Percentiles rank a stretch among this genome's conserved stretches.
Evolutionary conservation across 1,140 invertebrate species (phyloP).

Genomic region (Caenorhabditis inopinata): DNA sequence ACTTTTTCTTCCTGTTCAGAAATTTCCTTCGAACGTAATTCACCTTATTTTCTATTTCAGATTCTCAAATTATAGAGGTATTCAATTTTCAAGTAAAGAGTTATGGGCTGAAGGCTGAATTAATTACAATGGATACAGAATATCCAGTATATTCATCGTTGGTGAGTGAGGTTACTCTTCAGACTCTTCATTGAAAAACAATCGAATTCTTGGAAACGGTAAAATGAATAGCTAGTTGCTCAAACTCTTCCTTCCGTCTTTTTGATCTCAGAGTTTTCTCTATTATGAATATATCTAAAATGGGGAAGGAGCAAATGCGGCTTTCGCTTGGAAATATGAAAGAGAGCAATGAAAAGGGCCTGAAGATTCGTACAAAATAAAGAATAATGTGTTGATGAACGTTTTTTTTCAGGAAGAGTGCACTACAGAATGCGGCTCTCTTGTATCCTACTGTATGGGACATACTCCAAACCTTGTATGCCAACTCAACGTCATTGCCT

Average conservation of each 20-base stretch:
- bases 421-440: constrained; percentile 11
- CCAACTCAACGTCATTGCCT: not conserved
- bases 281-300: not conserved
- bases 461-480: constrained; percentile 13
- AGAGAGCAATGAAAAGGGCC: not conserved
- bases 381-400: not conserved
- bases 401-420: constrained; percentile 13
- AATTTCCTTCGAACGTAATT: not conserved
- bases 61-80: too few relatives aligned
- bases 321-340: constrained; percentile 23
- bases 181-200: not conserved
- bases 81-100: too few relatives aligned
- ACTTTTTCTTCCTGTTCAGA: too few relatives aligned
- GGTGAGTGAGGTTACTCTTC: not conserved
- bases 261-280: not conserved
- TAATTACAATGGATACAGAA: not conserved
- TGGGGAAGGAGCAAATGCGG: not conserved
- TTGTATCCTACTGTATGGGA: constrained; percentile 10
- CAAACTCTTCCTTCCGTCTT: not conserved
- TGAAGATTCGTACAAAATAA: not conserved
- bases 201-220: too few relatives aligned
- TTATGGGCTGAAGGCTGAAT: too few relatives aligned
- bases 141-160: constrained; percentile 13
- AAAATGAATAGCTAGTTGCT: too few relatives aligned
- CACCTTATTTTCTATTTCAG: too few relatives aligned